Evolutionary conservation across 1,140 invertebrate species (phyloP), one percentile per base, ranked within the genome.

Genomic region (Bombus polaris): DNA sequence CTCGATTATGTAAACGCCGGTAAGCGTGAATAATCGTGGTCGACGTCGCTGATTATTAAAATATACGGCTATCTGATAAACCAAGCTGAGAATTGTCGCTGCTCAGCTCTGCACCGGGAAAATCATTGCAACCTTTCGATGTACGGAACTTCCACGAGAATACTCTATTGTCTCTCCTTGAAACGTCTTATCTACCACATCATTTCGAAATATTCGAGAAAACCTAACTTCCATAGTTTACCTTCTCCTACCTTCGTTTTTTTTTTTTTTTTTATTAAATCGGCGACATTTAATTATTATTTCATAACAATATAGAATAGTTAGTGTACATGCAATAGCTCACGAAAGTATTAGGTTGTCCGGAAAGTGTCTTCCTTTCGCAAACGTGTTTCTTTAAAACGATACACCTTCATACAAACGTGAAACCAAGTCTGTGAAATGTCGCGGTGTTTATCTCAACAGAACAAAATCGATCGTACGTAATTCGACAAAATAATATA

Each of bases 1-100:
- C 39, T 78, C 86, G 84, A 89, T 89, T 89, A 89, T 89, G 88
- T 88, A 89, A 89, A 89, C 88, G 73, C 71, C 73, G 80, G 88
- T 89, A 89, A 82, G 88, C 88, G 88, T 75, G 84, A 85, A 81
- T 85, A 85, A 85, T 81, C 83, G 83, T 28, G 39, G 77, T 3
- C 77, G 83, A 85, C 77, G 77, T 80, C 57, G 68, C 68, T 80
- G 83, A 85, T 85, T 85, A 85, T 85, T 85, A 85, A 80, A 85
- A 81, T 81, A 85, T 85, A 85, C 84, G 84, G 22, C 47, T 72
- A 39, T 13, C 25, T 18, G 83, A 80, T 85, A 62, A 80, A 71
- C 47, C 59, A 13, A 8, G n/a, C 13, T 1, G 42, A 59, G 35
- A 80, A 81, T 73, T 22, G 68, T 85, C 73, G 25, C 28, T 53